A percentile compares a stretch with the other conserved stretches of the same genome.
Evolutionary conservation across 2,113 vertebrate genomes (phyloP).

Genomic region (Atlantisia rogersi): DNA sequence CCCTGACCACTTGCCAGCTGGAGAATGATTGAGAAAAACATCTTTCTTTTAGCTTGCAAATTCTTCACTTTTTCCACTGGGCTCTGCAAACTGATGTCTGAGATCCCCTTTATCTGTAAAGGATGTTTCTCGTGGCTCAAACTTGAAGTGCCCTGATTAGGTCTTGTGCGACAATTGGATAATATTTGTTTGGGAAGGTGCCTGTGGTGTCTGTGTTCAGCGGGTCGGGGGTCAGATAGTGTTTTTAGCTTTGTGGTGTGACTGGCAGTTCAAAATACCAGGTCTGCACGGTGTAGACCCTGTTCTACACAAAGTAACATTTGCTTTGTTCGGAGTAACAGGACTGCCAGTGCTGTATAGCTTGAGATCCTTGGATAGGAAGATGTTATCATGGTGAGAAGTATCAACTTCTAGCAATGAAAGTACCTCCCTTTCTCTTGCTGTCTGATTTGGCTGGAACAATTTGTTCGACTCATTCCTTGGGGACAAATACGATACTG

Average conservation of each 20-base stretch:
- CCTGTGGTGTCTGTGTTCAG: background rate
- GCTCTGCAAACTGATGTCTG: background rate
- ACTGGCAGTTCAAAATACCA: background rate
- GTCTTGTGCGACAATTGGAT: background rate
- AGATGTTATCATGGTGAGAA: conserved; percentile 5
- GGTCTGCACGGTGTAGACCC: background rate
- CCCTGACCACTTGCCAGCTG: background rate
- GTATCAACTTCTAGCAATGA: background rate
- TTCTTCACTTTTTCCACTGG: background rate
- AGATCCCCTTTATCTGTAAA: background rate
- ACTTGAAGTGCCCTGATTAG: background rate
- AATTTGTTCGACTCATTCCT: background rate
- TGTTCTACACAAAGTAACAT: background rate
- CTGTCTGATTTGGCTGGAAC: background rate
- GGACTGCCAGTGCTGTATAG: background rate
- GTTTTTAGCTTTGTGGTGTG: background rate
- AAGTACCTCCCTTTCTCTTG: conserved; percentile 17
- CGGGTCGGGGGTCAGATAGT: background rate
- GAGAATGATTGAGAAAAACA: background rate
- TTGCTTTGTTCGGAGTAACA: background rate
- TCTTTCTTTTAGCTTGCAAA: background rate
- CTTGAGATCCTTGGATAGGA: background rate
- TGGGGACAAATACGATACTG: background rate
- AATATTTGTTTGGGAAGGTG: background rate
- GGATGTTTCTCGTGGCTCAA: background rate